A percentile compares a stretch with the other conserved stretches of the same genome.
Conservation (phyloP, 2,797 vertebrate genomes). For the Acridotheres tristis region DNA sequence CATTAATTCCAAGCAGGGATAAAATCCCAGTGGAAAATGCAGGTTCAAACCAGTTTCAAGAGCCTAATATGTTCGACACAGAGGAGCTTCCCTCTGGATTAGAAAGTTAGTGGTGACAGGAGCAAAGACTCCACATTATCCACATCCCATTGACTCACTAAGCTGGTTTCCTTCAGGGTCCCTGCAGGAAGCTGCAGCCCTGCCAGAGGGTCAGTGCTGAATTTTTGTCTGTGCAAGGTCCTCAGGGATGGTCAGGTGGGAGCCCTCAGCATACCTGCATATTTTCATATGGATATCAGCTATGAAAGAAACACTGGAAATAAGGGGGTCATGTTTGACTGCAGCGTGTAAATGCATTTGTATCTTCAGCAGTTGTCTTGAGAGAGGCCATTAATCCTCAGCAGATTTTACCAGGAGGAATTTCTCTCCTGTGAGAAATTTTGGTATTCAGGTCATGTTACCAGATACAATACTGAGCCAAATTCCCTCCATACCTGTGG, state of each 20-base stretch:
- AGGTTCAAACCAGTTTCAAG: not conserved
- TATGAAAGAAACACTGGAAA: not conserved
- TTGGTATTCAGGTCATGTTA: not conserved
- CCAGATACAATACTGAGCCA: not conserved
- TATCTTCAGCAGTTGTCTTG: not conserved
- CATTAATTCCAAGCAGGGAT: not conserved
- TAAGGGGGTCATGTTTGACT: not conserved
- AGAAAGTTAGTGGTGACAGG: not conserved
- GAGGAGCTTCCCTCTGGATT: not conserved
- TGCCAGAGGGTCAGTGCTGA: not conserved
- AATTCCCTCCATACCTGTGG: constrained; percentile 37
- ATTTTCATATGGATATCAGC: not conserved
- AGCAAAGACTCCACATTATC: not conserved
- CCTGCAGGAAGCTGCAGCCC: not conserved
- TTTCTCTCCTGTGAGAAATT: not conserved
- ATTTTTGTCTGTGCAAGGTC: not conserved
- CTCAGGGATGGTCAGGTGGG: not conserved
- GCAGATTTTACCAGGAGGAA: not conserved
- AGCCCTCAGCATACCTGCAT: not conserved
- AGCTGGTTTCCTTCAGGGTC: not conserved
- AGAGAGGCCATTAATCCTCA: not conserved
- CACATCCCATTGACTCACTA: not conserved
- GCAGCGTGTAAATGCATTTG: not conserved
- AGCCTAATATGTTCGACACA: not conserved
- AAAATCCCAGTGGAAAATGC: not conserved